Evolutionary conservation across 2,113 vertebrate species (phyloP).

Genomic region (Sceloporus undulatus): DNA sequence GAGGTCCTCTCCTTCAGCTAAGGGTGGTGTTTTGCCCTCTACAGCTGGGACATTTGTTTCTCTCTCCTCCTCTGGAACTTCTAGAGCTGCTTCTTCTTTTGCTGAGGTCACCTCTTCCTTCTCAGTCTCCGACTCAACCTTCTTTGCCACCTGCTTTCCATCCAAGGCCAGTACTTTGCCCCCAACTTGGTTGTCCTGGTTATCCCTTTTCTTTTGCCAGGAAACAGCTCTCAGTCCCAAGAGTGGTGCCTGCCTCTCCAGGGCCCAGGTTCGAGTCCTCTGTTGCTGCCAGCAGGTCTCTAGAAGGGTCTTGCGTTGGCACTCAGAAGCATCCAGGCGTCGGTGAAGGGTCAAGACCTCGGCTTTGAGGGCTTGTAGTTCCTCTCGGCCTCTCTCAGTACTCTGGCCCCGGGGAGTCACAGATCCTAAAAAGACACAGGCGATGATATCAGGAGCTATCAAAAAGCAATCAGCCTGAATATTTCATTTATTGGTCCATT

Average conservation of each 20-base stretch:
- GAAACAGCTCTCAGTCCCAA: not conserved
- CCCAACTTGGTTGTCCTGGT: not conserved
- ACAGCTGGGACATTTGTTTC: not conserved
- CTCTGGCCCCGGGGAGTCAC: not conserved
- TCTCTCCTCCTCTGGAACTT: not conserved
- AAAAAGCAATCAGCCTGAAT: no score
- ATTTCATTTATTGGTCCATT: no score
- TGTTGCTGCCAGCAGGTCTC: slow-evolving; percentile 22
- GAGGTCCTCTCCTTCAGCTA: not conserved
- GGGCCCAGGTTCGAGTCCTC: not conserved
- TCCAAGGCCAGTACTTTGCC: not conserved
- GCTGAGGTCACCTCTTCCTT: not conserved
- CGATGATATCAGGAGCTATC: no score
- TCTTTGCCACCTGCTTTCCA: not conserved
- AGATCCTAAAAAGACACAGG: not conserved
- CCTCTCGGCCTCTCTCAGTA: not conserved
- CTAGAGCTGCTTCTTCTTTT: slow-evolving; percentile 3
- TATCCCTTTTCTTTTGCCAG: not conserved
- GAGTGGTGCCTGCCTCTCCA: not conserved
- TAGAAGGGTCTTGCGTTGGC: not conserved
- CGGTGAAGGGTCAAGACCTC: not conserved
- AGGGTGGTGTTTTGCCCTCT: not conserved
- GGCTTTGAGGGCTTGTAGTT: not conserved
- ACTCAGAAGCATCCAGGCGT: not conserved
- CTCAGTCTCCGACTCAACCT: not conserved